Percentiles rank a stretch among this genome's conserved stretches.
Evolutionary conservation across 1,140 invertebrate species (phyloP).

Genomic region (Pseudachorutes palmiensis): DNA sequence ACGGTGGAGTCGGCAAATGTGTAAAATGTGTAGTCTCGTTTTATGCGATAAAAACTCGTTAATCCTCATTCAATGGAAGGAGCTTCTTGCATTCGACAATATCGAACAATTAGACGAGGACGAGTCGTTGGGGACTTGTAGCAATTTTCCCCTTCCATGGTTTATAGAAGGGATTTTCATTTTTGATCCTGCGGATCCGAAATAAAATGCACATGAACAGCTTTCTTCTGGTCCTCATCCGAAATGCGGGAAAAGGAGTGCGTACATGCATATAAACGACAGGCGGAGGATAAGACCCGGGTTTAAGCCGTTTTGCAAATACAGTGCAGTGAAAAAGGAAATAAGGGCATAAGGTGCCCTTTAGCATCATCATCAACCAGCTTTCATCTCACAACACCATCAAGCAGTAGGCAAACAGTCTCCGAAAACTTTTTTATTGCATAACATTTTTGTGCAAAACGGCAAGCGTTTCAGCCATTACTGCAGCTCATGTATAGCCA

Average conservation of each 20-base stretch:
- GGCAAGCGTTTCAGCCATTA: too few relatives aligned
- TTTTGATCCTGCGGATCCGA: background rate
- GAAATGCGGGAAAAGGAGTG: too few relatives aligned
- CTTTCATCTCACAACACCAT: background rate
- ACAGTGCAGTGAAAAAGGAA: background rate
- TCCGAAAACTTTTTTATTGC: too few relatives aligned
- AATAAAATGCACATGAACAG: constrained; percentile 11
- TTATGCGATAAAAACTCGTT: too few relatives aligned
- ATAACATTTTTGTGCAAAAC: too few relatives aligned
- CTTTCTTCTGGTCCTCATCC: background rate
- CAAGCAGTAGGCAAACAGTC: background rate
- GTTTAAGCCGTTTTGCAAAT: constrained; percentile 1
- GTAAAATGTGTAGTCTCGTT: too few relatives aligned
- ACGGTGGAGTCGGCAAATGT: too few relatives aligned
- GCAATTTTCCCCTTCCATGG: background rate
- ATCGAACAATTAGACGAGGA: constrained; percentile 7
- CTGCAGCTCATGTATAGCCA: too few relatives aligned
- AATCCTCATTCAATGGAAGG: too few relatives aligned
- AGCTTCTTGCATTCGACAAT: too few relatives aligned
- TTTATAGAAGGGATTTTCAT: background rate
- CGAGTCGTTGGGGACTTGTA: background rate
- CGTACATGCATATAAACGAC: background rate
- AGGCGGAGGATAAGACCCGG: background rate
- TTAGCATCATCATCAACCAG: constrained; percentile 12
- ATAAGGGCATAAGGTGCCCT: constrained; percentile 8